Evolutionary conservation across 2,888 invertebrate genomes (phyloP).

Genomic region (Caenorhabditis sp.): DNA sequence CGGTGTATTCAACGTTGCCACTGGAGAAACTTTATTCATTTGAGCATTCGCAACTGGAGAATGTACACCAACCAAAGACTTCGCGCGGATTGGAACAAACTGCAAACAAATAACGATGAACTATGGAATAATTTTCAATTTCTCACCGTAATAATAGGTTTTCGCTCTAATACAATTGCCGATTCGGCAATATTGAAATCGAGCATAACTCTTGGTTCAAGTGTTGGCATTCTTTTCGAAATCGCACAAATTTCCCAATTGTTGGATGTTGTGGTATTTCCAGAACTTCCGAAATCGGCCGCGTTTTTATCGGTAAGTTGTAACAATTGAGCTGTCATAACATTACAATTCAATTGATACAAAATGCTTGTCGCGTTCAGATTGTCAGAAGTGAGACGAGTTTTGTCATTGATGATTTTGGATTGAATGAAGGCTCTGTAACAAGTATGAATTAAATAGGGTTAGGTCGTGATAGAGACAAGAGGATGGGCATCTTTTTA

Average conservation of each 20-base stretch:
- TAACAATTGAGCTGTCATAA: conserved; percentile 34
- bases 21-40: background rate
- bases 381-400: background rate
- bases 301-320: conserved; percentile 34
- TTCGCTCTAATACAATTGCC: conserved; percentile 20
- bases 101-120: background rate
- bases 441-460: background rate
- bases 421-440: conserved; percentile 28
- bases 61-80: conserved; percentile 12
- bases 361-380: conserved; percentile 22
- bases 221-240: conserved; percentile 17
- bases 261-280: conserved; percentile 18
- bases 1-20: background rate
- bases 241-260: conserved; percentile 36
- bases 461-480: background rate
- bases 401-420: conserved; percentile 7
- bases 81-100: background rate
- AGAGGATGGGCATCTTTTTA: background rate
- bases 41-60: conserved; percentile 12
- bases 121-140: background rate
- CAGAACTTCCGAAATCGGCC: conserved; percentile 27
- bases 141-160: conserved; percentile 10
- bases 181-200: conserved; percentile 36
- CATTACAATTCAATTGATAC: conserved; percentile 30
- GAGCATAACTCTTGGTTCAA: conserved; percentile 36